phyloP scores from a whole-genome alignment of 2,888 invertebrate genomes.

The Bombylius discolor region DNA sequence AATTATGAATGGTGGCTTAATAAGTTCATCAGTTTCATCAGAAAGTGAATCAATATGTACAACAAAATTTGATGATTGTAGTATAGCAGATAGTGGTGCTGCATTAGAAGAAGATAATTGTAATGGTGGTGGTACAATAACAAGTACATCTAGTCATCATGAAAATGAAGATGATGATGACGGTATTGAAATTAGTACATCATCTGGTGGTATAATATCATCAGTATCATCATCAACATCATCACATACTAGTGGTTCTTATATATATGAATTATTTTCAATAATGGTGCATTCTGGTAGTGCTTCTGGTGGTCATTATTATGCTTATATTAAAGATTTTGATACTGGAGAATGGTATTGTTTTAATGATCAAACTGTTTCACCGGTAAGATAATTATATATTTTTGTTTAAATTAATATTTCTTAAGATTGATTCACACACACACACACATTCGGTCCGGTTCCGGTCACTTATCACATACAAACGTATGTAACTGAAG shows the following conservation, averaged over 20 bases:
- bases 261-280: conserved; percentile 73
- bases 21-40: conserved; percentile 29
- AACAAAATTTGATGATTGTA: conserved; percentile 48
- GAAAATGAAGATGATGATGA: conserved; percentile 50
- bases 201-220: conserved; percentile 29
- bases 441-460: too few relatives aligned
- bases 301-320: conserved; percentile 83
- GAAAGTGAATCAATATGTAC: conserved; percentile 35
- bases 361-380: conserved; percentile 77
- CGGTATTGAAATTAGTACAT: conserved; percentile 50
- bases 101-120: conserved; percentile 50
- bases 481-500: neutral
- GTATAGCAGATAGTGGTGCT: conserved; percentile 56
- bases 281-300: conserved; percentile 89
- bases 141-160: conserved; percentile 31
- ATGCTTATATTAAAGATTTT: conserved; percentile 78
- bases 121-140: conserved; percentile 36
- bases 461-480: too few relatives aligned
- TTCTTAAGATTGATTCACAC: neutral
- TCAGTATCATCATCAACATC: conserved; percentile 5
- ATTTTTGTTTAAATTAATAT: neutral
- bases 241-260: conserved; percentile 45
- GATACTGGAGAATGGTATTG: conserved; percentile 66
- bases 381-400: conserved; percentile 50
- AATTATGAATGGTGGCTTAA: conserved; percentile 11